These are phyloP conservation scores for Thereva unica DNA, from an alignment of 2,888 invertebrate species.

Conservation along the genomic window DNA sequence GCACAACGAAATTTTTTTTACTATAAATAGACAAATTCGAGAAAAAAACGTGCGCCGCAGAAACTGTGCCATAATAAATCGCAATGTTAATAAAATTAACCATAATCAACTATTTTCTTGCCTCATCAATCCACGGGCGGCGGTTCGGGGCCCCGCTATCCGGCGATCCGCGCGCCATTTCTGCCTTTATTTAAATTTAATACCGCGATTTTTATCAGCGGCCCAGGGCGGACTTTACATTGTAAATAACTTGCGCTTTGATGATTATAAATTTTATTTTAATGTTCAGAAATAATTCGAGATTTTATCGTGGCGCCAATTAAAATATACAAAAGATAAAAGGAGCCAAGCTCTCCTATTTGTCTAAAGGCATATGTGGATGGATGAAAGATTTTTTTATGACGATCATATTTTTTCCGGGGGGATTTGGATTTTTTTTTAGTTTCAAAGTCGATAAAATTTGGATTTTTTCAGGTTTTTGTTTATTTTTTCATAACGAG, in stretches of 20 bases:
- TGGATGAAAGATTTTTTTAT: conserved; percentile 18
- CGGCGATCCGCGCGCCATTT: no score
- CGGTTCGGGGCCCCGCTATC: no score
- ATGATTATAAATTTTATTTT: conserved; percentile 42
- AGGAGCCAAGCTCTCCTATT: neutral
- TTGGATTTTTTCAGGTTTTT: no score
- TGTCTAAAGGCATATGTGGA: conserved; percentile 17
- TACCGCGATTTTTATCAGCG: conserved; percentile 11
- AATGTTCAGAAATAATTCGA: conserved; percentile 40
- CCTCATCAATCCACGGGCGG: no score
- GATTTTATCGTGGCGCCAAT: conserved; percentile 41
- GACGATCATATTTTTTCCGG: conserved; percentile 19
- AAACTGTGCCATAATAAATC: neutral
- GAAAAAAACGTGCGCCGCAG: conserved; percentile 6
- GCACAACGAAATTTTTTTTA: conserved; percentile 18
- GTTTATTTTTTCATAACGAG: no score
- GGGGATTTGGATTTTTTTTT: neutral
- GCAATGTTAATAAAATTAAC: conserved; percentile 1
- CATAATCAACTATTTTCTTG: neutral
- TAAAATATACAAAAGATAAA: conserved; percentile 34
- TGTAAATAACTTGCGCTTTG: conserved; percentile 30
- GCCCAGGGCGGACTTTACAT: conserved; percentile 8
- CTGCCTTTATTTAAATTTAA: conserved; percentile 23
- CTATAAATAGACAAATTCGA: conserved; percentile 35
- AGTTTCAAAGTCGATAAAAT: no score